Evolutionary conservation across 1,140 invertebrate genomes (phyloP), one percentile per base, ranked within the genome.

Genomic region (Mercenaria mercenaria): DNA sequence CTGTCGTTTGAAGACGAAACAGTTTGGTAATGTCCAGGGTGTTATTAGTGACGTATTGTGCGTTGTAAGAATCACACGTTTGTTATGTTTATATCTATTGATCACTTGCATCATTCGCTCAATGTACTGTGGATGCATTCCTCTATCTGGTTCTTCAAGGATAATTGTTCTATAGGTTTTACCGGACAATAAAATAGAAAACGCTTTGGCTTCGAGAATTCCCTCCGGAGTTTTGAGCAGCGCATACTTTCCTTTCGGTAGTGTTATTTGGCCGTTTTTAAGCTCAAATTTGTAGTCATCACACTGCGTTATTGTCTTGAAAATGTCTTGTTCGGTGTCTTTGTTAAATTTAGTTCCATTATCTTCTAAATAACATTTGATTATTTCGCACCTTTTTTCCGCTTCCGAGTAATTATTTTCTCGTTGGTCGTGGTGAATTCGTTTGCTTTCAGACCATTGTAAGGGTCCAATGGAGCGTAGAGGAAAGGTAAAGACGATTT

Each of bases 41-140:
- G 69, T 74, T 74, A 74, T 18, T 13, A 74, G n/a, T 43, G 69
- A n/a, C 37, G 13, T 74, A 32, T 74, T 74, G 32, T 74, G 69
- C 8, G 69, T 74, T 18, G 69, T 37, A 11, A 74, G 13, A 37
- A 74, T 74, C 23, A 74, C 69, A 43, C 13, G 15, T 74, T 74
- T 74, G 11, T 43, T 34, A 37, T 37, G 1, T 20, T 37, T 43
- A 0, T 74, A 23, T 37, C 37, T 26, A 23, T 11, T 74, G 0
- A 74, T 74, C 20, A 43, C 29, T 43, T 74, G 69, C 37, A 37
- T 26, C 69, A 74, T 74, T 37, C 69, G 34, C n/a, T 74, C 34
- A 18, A 74, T 43, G 41, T 37, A 74, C 69, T 74, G 69, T 23
- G 69, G 69, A n/a, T 74, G 69, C 69, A 74, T 74, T 74, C 69